Evolutionary conservation across 2,888 invertebrate genomes (phyloP).

Genomic region (Metalampra italica): DNA sequence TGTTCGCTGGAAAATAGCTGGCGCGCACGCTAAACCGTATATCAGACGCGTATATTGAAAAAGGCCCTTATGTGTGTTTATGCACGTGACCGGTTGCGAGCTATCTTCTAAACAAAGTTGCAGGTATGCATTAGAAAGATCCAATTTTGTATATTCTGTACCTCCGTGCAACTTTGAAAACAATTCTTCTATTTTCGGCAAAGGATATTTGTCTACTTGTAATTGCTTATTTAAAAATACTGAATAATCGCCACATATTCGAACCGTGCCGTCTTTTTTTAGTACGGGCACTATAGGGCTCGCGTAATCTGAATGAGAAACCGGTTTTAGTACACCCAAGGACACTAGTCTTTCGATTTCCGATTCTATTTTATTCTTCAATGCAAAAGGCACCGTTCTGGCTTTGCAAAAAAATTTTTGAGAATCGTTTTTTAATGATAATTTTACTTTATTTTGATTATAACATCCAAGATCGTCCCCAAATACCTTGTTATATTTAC

Average conservation of each 20-base stretch:
- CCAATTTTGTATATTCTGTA: conserved; percentile 3
- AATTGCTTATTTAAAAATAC: neutral
- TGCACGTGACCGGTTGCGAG: conserved; percentile 1
- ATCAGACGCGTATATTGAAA: conserved; percentile 5
- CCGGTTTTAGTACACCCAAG: neutral
- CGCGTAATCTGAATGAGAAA: neutral
- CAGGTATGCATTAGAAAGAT: conserved; percentile 5
- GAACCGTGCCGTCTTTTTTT: neutral
- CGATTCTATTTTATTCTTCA: no score
- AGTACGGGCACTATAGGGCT: neutral
- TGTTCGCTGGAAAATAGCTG: conserved; percentile 7
- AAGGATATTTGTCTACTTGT: neutral
- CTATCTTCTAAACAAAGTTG: neutral
- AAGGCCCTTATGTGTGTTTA: conserved; percentile 8
- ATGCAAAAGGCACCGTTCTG: no score
- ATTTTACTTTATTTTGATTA: no score
- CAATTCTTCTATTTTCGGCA: conserved; percentile 4
- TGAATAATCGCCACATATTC: neutral
- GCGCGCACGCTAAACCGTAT: conserved; percentile 5
- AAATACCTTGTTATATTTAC: no score
- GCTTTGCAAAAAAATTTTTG: no score
- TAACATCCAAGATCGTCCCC: no score
- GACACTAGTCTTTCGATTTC: neutral
- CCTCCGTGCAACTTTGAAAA: neutral
- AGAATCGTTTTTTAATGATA: no score